These are phyloP conservation scores for Lates japonicus DNA, from an alignment of 2,797 vertebrate species.

Conservation along the genomic window DNA sequence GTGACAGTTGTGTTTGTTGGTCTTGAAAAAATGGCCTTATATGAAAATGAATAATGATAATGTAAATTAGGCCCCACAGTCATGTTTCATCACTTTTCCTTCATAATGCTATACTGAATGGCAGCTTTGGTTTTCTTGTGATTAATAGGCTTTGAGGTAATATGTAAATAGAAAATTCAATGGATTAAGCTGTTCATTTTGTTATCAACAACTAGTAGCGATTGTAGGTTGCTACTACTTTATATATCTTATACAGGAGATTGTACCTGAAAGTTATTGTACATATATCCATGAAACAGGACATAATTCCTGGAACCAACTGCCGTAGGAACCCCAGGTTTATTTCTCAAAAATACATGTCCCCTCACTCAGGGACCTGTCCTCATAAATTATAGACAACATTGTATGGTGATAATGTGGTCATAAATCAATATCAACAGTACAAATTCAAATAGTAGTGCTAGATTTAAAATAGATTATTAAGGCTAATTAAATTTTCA, in stretches of 20 bases:
- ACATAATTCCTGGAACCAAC: slow-evolving; percentile 63
- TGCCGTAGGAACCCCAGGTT: slow-evolving; percentile 69
- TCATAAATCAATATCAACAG: slow-evolving; percentile 61
- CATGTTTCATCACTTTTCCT: not conserved
- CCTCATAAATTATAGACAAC: slow-evolving; percentile 64
- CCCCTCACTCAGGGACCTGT: slow-evolving; percentile 64
- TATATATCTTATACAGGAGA: slow-evolving; percentile 55
- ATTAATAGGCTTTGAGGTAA: slow-evolving; percentile 34
- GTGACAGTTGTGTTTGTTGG: slow-evolving; percentile 25
- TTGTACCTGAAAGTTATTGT: slow-evolving; percentile 63
- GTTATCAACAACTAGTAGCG: slow-evolving; percentile 55
- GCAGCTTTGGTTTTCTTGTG: not conserved
- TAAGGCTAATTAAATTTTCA: slow-evolving; percentile 43
- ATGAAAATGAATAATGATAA: not conserved
- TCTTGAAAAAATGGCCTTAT: not conserved
- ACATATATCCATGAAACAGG: slow-evolving; percentile 68
- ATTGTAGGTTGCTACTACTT: slow-evolving; percentile 46
- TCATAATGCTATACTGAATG: slow-evolving; percentile 4
- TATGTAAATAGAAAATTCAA: slow-evolving; percentile 17
- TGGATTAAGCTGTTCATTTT: slow-evolving; percentile 39
- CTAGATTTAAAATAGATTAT: slow-evolving; percentile 49
- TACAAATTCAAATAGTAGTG: slow-evolving; percentile 44
- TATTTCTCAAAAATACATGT: slow-evolving; percentile 77
- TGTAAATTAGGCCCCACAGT: not conserved
- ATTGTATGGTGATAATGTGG: slow-evolving; percentile 61